Base-by-base conservation (phyloP, 2,888 invertebrate species). In the Xylota segnis region DNA sequence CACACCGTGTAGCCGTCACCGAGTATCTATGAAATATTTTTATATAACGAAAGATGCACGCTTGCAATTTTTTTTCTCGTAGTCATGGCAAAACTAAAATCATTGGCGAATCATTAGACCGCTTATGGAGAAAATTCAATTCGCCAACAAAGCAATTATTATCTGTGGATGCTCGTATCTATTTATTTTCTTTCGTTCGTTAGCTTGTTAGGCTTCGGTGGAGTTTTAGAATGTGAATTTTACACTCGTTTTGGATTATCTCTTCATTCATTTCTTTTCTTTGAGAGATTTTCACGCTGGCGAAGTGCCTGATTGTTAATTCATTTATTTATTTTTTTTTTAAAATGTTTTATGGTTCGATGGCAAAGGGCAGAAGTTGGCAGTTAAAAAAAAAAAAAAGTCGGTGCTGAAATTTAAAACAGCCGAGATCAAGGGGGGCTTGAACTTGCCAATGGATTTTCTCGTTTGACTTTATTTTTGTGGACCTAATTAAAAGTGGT, bases 41-140 rank as follows among this genome's bases (percentile, higher is more conserved):
- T 83, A 79, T 79, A 74, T 70, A 84, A 81, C 65, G 58, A 37
- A 65, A 81, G 75, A 71, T 81, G 59, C 75, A 81, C 32, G 70
- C 58, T 65, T 37, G 65, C 66, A 59, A 14, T 45, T 66, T 47
- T 59, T 45, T 27, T 32, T n/a, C n/a, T n/a, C n/a, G 14, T 16
- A 16, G 27, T 59, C 32, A 66, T 56, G 12, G 5, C 23, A 32
- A 56, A 63, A 77, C 23, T 29, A 43, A 27, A 59, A 59, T 77
- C 27, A 9, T 47, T 72, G 29, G 74, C 65, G 16, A 84, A 65
- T 81, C 84, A 81, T 50, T 75, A 66, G 84, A 81, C 75, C 75
- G 81, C 63, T 84, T 58, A 58, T 16, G 75, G 84, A 54, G 81
- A 84, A 84, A 84, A 81, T 52, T 66, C 47, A 71, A 65, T 74